Percentiles rank a stretch among this genome's conserved stretches.
Evolutionary conservation across 2,888 invertebrate species (phyloP).

Genomic region (Torymus tubicola): DNA sequence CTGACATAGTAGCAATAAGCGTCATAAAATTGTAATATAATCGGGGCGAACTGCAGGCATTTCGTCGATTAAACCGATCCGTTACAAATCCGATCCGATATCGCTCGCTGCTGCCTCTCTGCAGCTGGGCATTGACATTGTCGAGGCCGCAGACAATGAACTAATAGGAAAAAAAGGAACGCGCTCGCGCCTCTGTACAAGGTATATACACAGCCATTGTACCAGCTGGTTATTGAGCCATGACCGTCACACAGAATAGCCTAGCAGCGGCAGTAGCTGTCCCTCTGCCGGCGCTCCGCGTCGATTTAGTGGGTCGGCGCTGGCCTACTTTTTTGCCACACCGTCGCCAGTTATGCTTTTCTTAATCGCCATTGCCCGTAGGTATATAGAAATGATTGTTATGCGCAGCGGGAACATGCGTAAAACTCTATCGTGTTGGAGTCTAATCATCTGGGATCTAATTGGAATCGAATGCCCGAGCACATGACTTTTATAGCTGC

Average conservation of each 20-base stretch:
- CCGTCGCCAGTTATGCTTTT: background rate
- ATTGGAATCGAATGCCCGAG: too few relatives aligned
- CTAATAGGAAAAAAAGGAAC: background rate
- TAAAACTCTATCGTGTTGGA: too few relatives aligned
- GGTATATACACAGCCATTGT: slow-evolving; percentile 8
- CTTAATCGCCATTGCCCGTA: slow-evolving; percentile 8
- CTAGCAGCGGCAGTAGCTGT: background rate
- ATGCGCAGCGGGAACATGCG: slow-evolving; percentile 4
- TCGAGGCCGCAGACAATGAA: slow-evolving; percentile 28
- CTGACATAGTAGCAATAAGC: too few relatives aligned
- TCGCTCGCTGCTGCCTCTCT: background rate
- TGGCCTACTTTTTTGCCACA: slow-evolving; percentile 61
- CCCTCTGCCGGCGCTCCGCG: background rate
- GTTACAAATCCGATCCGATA: background rate
- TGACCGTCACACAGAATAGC: slow-evolving; percentile 61
- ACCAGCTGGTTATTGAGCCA: slow-evolving; percentile 60
- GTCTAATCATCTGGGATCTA: too few relatives aligned
- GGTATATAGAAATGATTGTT: background rate
- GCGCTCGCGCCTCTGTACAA: background rate
- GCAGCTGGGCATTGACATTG: slow-evolving; percentile 57
- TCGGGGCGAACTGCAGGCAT: too few relatives aligned
- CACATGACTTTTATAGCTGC: too few relatives aligned
- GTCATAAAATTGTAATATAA: too few relatives aligned
- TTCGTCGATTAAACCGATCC: too few relatives aligned
- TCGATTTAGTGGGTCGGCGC: slow-evolving; percentile 63